Evolutionary conservation across 2,888 invertebrate species (phyloP), one percentile per base, ranked within the genome.

Genomic region (Tenthredo amoena): DNA sequence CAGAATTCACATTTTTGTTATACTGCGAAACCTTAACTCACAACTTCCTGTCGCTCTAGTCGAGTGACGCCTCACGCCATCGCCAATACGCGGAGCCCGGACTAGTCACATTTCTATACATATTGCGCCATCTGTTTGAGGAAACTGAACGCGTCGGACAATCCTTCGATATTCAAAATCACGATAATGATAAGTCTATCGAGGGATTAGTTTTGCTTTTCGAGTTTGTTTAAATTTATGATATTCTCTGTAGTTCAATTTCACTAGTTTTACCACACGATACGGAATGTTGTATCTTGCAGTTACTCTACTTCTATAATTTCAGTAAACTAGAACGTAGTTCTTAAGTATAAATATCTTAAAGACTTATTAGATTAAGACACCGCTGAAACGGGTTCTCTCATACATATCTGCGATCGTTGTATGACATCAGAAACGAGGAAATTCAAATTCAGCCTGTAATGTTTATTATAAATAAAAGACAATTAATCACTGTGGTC

Each of bases 11-110:
- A 74, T 74, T 74, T 74, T 21, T 43, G 21, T 74, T 40, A n/a
- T 21, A 74, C n/a, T 43, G 26, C 10, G 43, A 74, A 74, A 21
- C 43, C 74, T 74, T 21, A 74, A 74, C 72, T 34, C 71, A 71
- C 74, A 74, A 74, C 62, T 74, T 43, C 74, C 40, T 40, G 74
- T 34, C 68, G 31, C 34, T 12, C 4, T 15, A 15, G 18, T 15
- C 34, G 10, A 34, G 34, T 34, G 68, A 68, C 68, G 34, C 12
- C 68, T 15, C 18, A n/a, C 18, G 55, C n/a, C n/a, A 55, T n/a
- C 18, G 55, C n/a, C 7, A 55, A n/a, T 55, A n/a, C 9, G 58
- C 65, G 65, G 65, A 65, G 3, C 26, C 4, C 4, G 26, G 65
- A 65, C 65, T 65, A 26, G 31, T 34, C 68, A 18, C 68, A 12